phyloP scores from a whole-genome alignment of 2,797 vertebrate species.

The Myotis findleyi region DNA sequence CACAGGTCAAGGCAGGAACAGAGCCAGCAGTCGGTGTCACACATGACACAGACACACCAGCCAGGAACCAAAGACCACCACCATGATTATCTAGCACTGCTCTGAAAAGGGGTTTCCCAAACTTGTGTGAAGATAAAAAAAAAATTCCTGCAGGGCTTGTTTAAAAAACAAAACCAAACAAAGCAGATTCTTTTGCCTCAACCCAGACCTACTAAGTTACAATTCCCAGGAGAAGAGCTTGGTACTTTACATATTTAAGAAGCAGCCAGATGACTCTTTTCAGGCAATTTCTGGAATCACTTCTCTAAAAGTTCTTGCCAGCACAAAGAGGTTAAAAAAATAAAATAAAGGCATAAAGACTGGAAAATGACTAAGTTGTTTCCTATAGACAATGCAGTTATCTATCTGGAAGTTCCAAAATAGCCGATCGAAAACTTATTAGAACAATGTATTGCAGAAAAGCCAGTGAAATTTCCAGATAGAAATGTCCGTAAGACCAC shows the following conservation, averaged over 20 bases:
- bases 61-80: background rate
- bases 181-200: background rate
- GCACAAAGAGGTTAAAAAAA: background rate
- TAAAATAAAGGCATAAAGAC: background rate
- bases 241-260: background rate
- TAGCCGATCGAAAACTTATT: background rate
- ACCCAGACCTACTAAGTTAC: background rate
- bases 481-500: background rate
- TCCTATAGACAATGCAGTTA: background rate
- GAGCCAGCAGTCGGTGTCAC: background rate
- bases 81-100: background rate
- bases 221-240: background rate
- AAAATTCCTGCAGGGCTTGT: background rate
- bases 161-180: slow-evolving; percentile 57
- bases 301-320: background rate
- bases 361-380: background rate
- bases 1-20: background rate
- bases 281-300: background rate
- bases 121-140: background rate
- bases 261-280: background rate
- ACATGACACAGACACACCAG: background rate
- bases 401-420: slow-evolving; percentile 5
- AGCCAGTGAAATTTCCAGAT: background rate
- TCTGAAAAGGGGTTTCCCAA: background rate
- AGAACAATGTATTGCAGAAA: background rate